Conservation (phyloP, 1,140 invertebrate genomes). For the Limonius californicus region DNA sequence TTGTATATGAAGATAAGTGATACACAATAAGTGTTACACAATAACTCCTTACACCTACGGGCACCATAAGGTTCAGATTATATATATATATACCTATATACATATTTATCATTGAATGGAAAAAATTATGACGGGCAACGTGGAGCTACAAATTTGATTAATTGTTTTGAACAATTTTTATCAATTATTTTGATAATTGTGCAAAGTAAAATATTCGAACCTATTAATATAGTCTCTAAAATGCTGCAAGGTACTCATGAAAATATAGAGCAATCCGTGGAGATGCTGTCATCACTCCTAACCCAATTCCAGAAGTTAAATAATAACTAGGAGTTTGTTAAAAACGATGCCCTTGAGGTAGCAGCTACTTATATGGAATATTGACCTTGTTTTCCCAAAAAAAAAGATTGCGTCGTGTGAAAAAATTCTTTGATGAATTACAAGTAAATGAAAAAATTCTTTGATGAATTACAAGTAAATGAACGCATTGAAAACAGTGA, state of each 20-base stretch:
- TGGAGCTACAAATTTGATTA: background rate
- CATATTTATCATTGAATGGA: background rate
- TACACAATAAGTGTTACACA: no score
- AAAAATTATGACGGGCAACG: background rate
- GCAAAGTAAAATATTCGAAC: background rate
- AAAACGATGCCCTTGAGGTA: background rate
- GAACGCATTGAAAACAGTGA: background rate
- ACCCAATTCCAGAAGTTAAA: background rate
- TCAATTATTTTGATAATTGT: background rate
- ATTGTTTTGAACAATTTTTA: background rate
- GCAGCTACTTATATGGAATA: background rate
- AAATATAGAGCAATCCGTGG: background rate
- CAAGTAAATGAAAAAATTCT: no score
- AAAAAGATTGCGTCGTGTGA: background rate
- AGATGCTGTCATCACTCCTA: no score
- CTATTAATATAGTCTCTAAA: background rate
- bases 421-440: background rate
- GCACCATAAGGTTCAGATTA: no score
- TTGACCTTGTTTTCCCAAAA: background rate
- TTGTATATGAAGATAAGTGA: no score
- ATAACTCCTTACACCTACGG: no score
- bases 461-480: background rate
- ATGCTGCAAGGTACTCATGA: background rate
- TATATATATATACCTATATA: no score
- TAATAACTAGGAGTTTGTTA: background rate